Base-by-base conservation (phyloP, 2,888 invertebrate species). In the Creontiades dilutus region DNA sequence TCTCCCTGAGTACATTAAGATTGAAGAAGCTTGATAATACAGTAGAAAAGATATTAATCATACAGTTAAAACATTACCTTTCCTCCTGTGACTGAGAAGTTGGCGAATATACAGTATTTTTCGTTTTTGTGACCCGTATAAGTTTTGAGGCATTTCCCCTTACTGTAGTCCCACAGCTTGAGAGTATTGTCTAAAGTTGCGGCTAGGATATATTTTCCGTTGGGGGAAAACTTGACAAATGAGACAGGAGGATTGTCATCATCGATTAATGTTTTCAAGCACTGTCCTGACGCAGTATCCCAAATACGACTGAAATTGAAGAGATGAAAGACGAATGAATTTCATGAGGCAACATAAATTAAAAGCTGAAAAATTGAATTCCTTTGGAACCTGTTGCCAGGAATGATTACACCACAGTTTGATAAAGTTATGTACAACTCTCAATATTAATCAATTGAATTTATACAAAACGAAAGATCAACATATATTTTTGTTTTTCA, bases 211-310 rank as follows among this genome's bases (percentile, higher is more conserved):
- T 99, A 99, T 94, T 99, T 99, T 92, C 99, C 99, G 94, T 99
- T 99, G 0, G 99, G 99, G 84, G 99, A 99, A 94, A 99, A 99
- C 94, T 99, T 99, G 0, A 99, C 99, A 94, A 99, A 99, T 11
- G 99, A 99, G 13, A 99, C 99, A 0, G 99, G 99, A 13, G 99
- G 99, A 94, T 99, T 99, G 93, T 99, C 99, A 93, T 99, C 99
- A 93, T 99, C 99, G 92, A 99, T 99, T 23, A 46, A 99, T 94
- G 0, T 99, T 99, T 94, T 99, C 92, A 99, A 94, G 94, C 99
- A 99, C 93, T 99, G 99, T 0, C 99, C 99, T 78, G 99, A 99
- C 14, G 99, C 98, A 90, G 99, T 99, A 93, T 99, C 99, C 99
- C 99, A 99, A 93, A 99, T 99, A 93, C 99, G 98, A 94, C 98